A percentile compares a stretch with the other conserved stretches of the same genome.
These are phyloP conservation scores for Dorcus hopei DNA, from an alignment of 2,888 invertebrate species.

Conservation along the genomic window DNA sequence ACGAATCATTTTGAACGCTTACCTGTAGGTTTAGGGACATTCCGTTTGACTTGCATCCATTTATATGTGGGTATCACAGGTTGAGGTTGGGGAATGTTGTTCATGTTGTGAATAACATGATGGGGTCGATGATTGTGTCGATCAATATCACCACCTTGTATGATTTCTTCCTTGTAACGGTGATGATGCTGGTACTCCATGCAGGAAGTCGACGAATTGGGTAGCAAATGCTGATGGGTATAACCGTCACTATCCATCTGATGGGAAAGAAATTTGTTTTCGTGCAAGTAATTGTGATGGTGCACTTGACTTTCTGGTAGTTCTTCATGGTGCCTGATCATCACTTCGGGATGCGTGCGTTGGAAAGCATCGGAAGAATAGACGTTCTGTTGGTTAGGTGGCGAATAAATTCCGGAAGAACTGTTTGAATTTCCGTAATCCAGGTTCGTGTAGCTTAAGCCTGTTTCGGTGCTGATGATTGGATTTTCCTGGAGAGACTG, in stretches of 20 bases:
- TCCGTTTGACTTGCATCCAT: conserved; percentile 99
- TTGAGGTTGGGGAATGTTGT: conserved; percentile 51
- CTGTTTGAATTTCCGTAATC: conserved; percentile 64
- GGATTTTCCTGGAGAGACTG: conserved; percentile 49
- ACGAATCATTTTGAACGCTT: conserved; percentile 42
- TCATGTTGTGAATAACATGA: conserved; percentile 39
- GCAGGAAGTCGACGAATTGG: conserved; percentile 51
- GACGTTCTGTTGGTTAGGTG: conserved; percentile 36
- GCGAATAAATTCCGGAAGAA: conserved; percentile 36
- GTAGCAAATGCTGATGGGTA: conserved; percentile 48
- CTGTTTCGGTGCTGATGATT: conserved; percentile 82
- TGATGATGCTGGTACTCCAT: conserved; percentile 60
- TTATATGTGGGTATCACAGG: conserved; percentile 86
- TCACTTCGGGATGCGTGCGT: conserved; percentile 33
- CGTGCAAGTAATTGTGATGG: conserved; percentile 48
- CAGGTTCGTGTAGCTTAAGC: conserved; percentile 85
- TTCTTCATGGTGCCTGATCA: conserved; percentile 55
- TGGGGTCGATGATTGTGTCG: conserved; percentile 44
- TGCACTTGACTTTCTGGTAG: conserved; percentile 54
- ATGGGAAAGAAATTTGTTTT: conserved; percentile 52
- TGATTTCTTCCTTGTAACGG: conserved; percentile 60
- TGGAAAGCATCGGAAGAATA: conserved; percentile 37
- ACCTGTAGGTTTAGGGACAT: conserved; percentile 92
- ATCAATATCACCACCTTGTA: conserved; percentile 27
- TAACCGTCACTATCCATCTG: conserved; percentile 37